These are phyloP conservation scores for Himalopsyche kuldschensis DNA, from an alignment of 2,888 invertebrate genomes.

Conservation along the genomic window DNA sequence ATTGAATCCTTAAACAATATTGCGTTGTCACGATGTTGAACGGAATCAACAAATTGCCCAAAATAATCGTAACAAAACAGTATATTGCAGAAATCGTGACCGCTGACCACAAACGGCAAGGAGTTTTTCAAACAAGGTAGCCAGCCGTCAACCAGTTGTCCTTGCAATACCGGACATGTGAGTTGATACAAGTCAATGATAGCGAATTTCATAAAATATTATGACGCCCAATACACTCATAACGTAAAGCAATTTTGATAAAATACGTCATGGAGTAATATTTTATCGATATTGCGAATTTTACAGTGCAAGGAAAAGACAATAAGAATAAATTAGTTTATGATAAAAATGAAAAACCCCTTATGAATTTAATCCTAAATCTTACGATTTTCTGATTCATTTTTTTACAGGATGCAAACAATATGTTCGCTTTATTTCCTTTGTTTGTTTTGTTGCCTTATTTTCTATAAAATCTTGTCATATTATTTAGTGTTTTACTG, in stretches of 20 bases:
- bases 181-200: background rate
- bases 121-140: background rate
- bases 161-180: conserved; percentile 28
- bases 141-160: conserved; percentile 21
- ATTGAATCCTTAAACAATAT: background rate
- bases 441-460: too few species aligned
- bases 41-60: background rate
- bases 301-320: too few species aligned
- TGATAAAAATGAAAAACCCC: too few species aligned
- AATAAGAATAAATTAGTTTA: too few species aligned
- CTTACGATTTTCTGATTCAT: too few species aligned
- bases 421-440: too few species aligned
- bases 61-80: background rate
- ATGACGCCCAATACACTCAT: background rate
- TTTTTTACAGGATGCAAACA: too few species aligned
- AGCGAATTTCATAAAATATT: background rate
- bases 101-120: background rate
- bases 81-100: background rate
- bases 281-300: too few species aligned
- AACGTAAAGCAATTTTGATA: background rate
- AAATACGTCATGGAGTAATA: too few species aligned
- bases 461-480: too few species aligned
- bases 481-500: too few species aligned
- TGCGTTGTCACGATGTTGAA: background rate
- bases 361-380: too few species aligned